Evolutionary conservation across 2,888 invertebrate genomes (phyloP).

Genomic region (Agrotis exclamationis): DNA sequence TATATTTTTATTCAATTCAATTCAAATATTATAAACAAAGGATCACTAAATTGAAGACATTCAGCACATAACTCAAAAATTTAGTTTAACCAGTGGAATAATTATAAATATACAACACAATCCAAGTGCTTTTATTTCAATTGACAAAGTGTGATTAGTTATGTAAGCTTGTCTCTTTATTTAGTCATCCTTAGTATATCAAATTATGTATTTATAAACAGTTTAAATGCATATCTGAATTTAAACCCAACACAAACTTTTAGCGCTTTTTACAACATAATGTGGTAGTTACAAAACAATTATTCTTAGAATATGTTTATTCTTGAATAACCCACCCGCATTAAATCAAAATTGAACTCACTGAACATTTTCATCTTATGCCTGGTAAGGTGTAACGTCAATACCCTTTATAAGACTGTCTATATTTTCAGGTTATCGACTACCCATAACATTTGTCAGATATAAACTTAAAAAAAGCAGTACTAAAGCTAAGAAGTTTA

Average conservation of each 20-base stretch:
- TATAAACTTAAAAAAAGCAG: no score
- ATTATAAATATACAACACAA: background rate
- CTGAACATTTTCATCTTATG: no score
- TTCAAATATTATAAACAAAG: constrained; percentile 24
- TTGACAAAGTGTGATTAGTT: background rate
- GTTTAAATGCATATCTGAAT: constrained; percentile 29
- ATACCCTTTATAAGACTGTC: no score
- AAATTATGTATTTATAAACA: constrained; percentile 11
- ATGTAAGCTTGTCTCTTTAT: background rate
- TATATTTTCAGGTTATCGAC: no score
- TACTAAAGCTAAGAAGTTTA: no score
- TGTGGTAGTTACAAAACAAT: background rate
- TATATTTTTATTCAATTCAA: background rate
- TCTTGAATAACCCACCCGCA: background rate
- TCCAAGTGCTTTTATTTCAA: background rate
- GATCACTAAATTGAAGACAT: background rate
- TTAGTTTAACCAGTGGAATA: background rate
- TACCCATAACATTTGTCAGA: no score
- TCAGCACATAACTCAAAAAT: background rate
- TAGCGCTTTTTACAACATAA: background rate
- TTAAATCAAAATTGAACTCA: background rate
- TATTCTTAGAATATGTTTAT: background rate
- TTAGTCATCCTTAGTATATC: constrained; percentile 33
- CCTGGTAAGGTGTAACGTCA: no score
- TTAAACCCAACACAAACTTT: constrained; percentile 5